Conservation (phyloP, 2,113 vertebrate species). For the Gadus chalcogrammus region DNA sequence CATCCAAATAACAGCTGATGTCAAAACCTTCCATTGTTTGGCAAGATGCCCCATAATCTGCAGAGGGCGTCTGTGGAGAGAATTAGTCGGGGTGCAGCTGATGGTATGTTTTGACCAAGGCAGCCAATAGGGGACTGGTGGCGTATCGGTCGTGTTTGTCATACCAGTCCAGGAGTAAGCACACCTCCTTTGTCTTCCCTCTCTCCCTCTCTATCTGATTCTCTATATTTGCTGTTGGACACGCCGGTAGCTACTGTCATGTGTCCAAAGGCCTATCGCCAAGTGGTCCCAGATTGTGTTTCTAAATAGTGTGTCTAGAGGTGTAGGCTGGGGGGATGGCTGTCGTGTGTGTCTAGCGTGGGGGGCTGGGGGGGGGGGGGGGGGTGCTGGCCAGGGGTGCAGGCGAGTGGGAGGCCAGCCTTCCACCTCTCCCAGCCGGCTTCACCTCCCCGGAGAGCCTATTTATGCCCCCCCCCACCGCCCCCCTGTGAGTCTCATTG, state of each 20-base stretch:
- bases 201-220: too few species aligned
- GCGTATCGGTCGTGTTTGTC: conserved; percentile 13
- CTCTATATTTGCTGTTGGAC: not conserved
- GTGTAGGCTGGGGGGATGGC: conserved; percentile 25
- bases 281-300: conserved; percentile 52
- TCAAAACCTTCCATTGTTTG: conserved; percentile 55
- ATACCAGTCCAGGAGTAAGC: too few species aligned
- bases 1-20: conserved; percentile 36
- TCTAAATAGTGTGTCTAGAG: conserved; percentile 20
- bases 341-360: conserved; percentile 17
- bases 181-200: too few species aligned
- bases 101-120: conserved; percentile 19
- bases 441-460: conserved; percentile 42
- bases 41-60: conserved; percentile 48
- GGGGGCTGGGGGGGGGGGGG: not conserved
- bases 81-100: conserved; percentile 29
- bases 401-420: conserved; percentile 32
- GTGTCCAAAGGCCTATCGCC: conserved; percentile 24
- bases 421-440: conserved; percentile 12
- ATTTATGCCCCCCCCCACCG: conserved; percentile 57
- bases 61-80: conserved; percentile 27
- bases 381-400: not conserved
- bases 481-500: conserved; percentile 37
- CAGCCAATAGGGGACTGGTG: conserved; percentile 39
- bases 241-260: not conserved